phyloP scores from a whole-genome alignment of 2,797 vertebrate species.

The Enoplosus armatus region DNA sequence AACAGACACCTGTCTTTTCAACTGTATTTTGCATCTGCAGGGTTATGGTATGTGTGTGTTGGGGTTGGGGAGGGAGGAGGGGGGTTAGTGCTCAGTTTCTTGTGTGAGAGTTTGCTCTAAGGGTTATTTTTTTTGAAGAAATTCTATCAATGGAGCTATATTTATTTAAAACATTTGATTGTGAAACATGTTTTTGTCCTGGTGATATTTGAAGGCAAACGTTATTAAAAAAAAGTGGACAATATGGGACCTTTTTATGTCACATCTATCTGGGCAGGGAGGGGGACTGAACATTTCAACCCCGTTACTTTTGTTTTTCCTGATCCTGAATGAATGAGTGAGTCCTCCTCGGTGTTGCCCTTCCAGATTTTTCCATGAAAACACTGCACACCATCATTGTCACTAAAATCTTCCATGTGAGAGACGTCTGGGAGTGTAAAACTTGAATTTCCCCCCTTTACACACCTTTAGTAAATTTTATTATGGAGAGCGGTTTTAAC shows the following conservation, averaged over 20 bases:
- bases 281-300: conserved; percentile 52
- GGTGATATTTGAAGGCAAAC: conserved; percentile 71
- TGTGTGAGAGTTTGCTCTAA: conserved; percentile 53
- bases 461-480: conserved; percentile 54
- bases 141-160: conserved; percentile 75
- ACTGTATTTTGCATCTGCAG: conserved; percentile 53
- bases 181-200: conserved; percentile 72
- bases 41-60: conserved; percentile 33
- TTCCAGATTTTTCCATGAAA: conserved; percentile 64
- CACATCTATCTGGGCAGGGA: conserved; percentile 18
- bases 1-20: conserved; percentile 39
- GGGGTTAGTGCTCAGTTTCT: conserved; percentile 30
- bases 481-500: conserved; percentile 46
- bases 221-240: conserved; percentile 30
- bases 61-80: background rate
- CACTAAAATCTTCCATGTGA: conserved; percentile 70
- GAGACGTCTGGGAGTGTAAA: conserved; percentile 72
- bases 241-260: conserved; percentile 63
- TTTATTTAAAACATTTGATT: conserved; percentile 80
- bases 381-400: conserved; percentile 62
- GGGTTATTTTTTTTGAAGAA: conserved; percentile 54
- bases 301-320: conserved; percentile 36
- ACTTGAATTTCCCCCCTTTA: conserved; percentile 69
- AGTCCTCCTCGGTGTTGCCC: conserved; percentile 55
- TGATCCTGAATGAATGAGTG: conserved; percentile 38